Evolutionary conservation across 2,888 invertebrate genomes (phyloP).

Genomic region (Germaria angustata): DNA sequence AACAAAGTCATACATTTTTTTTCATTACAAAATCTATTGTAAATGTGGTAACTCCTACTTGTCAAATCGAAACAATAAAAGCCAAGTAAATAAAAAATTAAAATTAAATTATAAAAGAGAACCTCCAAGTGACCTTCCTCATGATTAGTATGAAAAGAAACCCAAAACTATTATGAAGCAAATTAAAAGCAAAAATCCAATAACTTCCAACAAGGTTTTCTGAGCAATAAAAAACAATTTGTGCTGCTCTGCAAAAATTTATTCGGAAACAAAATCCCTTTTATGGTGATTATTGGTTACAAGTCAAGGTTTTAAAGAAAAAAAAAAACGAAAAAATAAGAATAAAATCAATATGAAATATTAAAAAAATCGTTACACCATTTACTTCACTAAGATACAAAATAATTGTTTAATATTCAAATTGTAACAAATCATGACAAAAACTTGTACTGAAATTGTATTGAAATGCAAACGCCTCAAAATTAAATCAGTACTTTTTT

Average conservation of each 20-base stretch:
- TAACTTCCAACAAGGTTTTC: neutral
- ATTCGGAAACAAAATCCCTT: neutral
- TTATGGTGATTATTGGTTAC: no score
- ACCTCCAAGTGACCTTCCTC: conserved; percentile 54
- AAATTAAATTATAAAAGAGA: conserved; percentile 47
- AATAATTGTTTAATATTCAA: conserved; percentile 8
- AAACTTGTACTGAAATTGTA: conserved; percentile 18
- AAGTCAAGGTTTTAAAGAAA: neutral
- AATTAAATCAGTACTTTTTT: neutral
- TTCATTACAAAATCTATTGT: conserved; percentile 34
- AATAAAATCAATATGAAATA: neutral
- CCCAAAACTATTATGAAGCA: conserved; percentile 7
- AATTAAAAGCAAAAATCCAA: conserved; percentile 14
- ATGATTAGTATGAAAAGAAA: conserved; percentile 25
- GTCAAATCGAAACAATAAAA: conserved; percentile 43
- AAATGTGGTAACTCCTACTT: conserved; percentile 47
- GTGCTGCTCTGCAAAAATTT: neutral
- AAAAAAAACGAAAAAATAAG: conserved; percentile 12
- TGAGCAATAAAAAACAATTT: conserved; percentile 4
- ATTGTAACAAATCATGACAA: conserved; percentile 44
- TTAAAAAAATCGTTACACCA: neutral
- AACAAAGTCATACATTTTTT: conserved; percentile 42
- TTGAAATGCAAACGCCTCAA: conserved; percentile 31
- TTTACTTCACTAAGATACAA: neutral
- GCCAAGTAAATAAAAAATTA: neutral